Percentiles rank a stretch among this genome's conserved stretches.
phyloP scores from a whole-genome alignment of 2,888 invertebrate genomes.

The Steinernema scapterisci region DNA sequence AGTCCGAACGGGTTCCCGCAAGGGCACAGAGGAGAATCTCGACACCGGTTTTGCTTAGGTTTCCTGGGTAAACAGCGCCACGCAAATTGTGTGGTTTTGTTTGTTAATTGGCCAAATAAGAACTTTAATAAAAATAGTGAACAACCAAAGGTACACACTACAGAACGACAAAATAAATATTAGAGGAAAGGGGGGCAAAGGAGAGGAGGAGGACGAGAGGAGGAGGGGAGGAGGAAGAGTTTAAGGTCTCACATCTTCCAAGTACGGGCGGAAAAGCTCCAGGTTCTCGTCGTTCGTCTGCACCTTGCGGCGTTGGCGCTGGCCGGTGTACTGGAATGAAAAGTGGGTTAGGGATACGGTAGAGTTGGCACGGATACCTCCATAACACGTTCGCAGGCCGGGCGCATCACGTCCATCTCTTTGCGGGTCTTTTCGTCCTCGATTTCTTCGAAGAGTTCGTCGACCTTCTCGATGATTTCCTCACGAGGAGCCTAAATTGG shows the following conservation, averaged over 20 bases:
- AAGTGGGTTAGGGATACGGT: not conserved
- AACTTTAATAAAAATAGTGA: slow-evolving; percentile 13
- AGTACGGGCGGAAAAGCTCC: slow-evolving; percentile 17
- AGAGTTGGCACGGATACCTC: not conserved
- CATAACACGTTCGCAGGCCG: slow-evolving; percentile 3
- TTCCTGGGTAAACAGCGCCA: no score
- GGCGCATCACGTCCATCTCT: slow-evolving; percentile 28
- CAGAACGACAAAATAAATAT: slow-evolving; percentile 24
- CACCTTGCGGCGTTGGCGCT: slow-evolving; percentile 10
- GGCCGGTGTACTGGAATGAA: not conserved
- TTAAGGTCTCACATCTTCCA: slow-evolving; percentile 30
- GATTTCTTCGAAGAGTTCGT: slow-evolving; percentile 29
- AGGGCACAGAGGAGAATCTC: no score
- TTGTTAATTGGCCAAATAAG: slow-evolving; percentile 1
- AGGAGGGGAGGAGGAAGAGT: slow-evolving; percentile 8
- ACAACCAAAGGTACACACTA: slow-evolving; percentile 19
- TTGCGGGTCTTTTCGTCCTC: slow-evolving; percentile 5
- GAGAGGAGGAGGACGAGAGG: not conserved
- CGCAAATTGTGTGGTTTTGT: no score
- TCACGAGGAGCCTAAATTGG: not conserved
- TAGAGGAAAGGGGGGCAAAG: not conserved
- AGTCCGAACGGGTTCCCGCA: no score
- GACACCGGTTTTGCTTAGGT: no score
- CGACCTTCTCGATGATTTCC: slow-evolving; percentile 32
- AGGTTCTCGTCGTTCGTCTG: not conserved